Conservation (phyloP, 2,888 invertebrate species). For the Tiliacea citrago region DNA sequence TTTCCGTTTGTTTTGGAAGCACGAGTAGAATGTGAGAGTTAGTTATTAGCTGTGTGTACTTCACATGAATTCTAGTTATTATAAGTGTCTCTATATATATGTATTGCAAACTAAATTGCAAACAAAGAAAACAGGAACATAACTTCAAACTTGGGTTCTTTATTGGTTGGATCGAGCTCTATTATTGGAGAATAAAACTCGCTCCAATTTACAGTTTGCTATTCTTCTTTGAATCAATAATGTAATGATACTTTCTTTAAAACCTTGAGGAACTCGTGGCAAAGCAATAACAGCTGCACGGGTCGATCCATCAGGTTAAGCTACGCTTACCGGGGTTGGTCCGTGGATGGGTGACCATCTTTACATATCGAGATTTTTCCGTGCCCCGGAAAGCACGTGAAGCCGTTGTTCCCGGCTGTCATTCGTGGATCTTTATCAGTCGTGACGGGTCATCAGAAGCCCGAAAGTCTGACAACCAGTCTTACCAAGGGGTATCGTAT, state of each 20-base stretch:
- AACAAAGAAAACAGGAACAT: constrained; percentile 57
- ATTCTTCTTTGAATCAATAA: constrained; percentile 31
- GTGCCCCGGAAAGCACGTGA: no score
- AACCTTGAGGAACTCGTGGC: not conserved
- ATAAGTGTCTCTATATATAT: constrained; percentile 36
- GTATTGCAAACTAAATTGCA: constrained; percentile 47
- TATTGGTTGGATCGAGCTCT: constrained; percentile 35
- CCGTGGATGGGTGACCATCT: no score
- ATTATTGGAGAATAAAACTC: constrained; percentile 45
- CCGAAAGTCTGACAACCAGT: no score
- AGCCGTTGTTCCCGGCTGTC: no score
- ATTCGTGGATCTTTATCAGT: no score
- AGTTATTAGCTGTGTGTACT: constrained; percentile 58
- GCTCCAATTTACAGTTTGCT: constrained; percentile 26
- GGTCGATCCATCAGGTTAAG: no score
- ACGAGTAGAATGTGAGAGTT: constrained; percentile 60
- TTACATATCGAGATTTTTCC: no score
- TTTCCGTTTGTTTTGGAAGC: constrained; percentile 67
- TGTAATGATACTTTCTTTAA: constrained; percentile 4
- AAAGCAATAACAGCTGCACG: no score
- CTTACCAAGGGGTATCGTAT: no score
- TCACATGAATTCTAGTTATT: constrained; percentile 39
- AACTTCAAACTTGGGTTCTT: constrained; percentile 43
- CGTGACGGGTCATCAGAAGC: no score
- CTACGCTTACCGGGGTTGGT: no score